Evolutionary conservation across 2,888 invertebrate genomes (phyloP).

Genomic region (Thysanoteuthis rhombus): DNA sequence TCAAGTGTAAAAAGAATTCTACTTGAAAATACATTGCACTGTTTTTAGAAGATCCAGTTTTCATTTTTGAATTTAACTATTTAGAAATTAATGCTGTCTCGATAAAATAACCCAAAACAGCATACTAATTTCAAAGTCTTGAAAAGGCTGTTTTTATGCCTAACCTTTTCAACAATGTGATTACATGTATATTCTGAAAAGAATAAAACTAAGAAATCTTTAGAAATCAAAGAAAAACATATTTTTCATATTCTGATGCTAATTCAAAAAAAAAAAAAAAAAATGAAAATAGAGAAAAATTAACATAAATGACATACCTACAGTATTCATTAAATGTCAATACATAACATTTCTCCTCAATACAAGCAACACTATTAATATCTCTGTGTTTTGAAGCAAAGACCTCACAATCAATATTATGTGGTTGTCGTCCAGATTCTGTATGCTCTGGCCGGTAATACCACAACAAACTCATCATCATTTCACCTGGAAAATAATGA

Average conservation of each 20-base stretch:
- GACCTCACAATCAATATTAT: slow-evolving; percentile 88
- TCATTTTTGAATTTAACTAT: too few species aligned
- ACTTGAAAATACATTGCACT: too few species aligned
- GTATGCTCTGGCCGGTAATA: slow-evolving; percentile 98
- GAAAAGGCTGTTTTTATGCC: too few species aligned
- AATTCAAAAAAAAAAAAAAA: not conserved
- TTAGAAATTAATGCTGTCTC: too few species aligned
- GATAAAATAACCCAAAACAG: too few species aligned
- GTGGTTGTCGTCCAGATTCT: slow-evolving; percentile 80
- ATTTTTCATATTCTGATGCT: not conserved
- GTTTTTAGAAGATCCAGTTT: too few species aligned
- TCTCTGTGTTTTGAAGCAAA: slow-evolving; percentile 96
- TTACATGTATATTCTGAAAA: too few species aligned
- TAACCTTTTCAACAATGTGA: too few species aligned
- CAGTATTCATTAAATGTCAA: slow-evolving; percentile 96
- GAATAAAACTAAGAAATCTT: too few species aligned
- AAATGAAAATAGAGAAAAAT: not conserved
- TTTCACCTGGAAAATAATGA: slow-evolving; percentile 83
- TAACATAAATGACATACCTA: slow-evolving; percentile 74
- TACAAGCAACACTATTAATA: slow-evolving; percentile 94
- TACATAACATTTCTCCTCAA: slow-evolving; percentile 97
- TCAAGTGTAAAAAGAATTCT: too few species aligned
- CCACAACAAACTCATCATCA: slow-evolving; percentile 97
- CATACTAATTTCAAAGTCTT: too few species aligned
- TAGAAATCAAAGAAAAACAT: not conserved